Evolutionary conservation across 1,140 invertebrate genomes (phyloP).

Genomic region (Plectrocnemia conspersa): DNA sequence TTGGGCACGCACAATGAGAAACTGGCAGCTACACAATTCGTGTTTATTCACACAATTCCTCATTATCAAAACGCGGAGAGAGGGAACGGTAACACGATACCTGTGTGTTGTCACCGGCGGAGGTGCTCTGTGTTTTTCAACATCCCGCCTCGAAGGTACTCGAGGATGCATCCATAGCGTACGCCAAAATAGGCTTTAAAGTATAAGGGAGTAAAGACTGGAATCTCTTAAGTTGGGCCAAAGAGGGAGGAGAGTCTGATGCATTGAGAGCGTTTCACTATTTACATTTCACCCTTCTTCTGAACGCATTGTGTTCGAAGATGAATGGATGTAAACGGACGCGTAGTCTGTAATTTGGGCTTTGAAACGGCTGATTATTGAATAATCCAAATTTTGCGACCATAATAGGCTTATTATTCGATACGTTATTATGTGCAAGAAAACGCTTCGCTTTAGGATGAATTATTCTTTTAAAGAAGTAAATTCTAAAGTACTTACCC

Average conservation of each 20-base stretch:
- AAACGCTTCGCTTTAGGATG: too few species aligned
- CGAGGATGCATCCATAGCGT: background rate
- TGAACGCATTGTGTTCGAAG: slow-evolving; percentile 13
- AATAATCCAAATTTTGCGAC: slow-evolving; percentile 17
- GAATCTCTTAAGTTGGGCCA: too few species aligned
- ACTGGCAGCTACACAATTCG: background rate
- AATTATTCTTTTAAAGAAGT: too few species aligned
- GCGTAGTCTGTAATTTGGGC: slow-evolving; percentile 29
- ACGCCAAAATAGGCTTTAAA: too few species aligned
- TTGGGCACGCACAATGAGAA: background rate
- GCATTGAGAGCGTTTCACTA: slow-evolving; percentile 23
- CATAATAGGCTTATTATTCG: slow-evolving; percentile 10
- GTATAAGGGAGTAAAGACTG: too few species aligned
- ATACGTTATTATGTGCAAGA: too few species aligned
- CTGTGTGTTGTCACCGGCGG: slow-evolving; percentile 25
- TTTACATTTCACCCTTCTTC: slow-evolving; percentile 30
- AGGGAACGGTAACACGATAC: slow-evolving; percentile 26
- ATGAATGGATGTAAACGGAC: slow-evolving; percentile 25
- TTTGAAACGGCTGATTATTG: slow-evolving; percentile 26
- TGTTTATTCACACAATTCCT: background rate
- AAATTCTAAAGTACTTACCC: too few species aligned
- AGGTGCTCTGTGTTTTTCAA: slow-evolving; percentile 33
- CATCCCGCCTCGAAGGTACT: slow-evolving; percentile 28
- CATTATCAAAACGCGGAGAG: background rate
- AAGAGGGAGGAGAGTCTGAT: slow-evolving; percentile 12